Base-by-base conservation (phyloP, 2,888 invertebrate genomes). In the Drosophila limbata region DNA sequence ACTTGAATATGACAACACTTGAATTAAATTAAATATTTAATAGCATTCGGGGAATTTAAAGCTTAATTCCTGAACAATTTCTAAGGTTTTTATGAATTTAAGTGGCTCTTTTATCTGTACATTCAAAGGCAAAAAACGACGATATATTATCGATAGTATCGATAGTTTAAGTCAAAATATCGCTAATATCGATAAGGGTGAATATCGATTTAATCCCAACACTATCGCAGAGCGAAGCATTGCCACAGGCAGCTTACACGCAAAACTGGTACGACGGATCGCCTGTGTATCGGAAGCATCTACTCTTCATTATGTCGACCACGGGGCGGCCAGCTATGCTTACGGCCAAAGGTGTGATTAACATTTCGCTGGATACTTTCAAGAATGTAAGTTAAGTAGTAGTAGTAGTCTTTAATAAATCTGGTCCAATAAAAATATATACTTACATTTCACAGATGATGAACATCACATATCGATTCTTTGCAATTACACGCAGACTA, bases 181-280 rank as follows among this genome's bases (percentile, higher is more conserved):
- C n/a, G n/a, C n/a, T n/a, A n/a, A n/a, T n/a, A n/a, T n/a, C n/a
- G n/a, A n/a, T n/a, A n/a, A n/a, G n/a, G n/a, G n/a, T n/a, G n/a
- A n/a, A n/a, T n/a, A n/a, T n/a, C n/a, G n/a, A n/a, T n/a, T n/a
- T n/a, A n/a, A n/a, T n/a, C n/a, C n/a, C n/a, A n/a, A n/a, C n/a
- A n/a, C n/a, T n/a, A 15, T 21, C 33, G 1, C 13, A 64, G 64
- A 64, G 64, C 35, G 31, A 44, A 37, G 4, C 48, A 1, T 42
- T 64, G 6, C 42, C 57, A 0, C 19, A 57, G 35, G 33, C 64
- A 4, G 64, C 57, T 35, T 64, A 64, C 13, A 35, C 35, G 0
- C 57, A 64, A 44, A 57, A 17, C 5, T 64, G 64, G 64, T 64
- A 57, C n/a, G 17, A 64, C 10, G 64, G 64, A 11, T 64, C 64